Percentiles rank a stretch among this genome's conserved stretches.
These are phyloP conservation scores for Leptogaster cylindrica DNA, from an alignment of 2,888 invertebrate genomes.

Conservation along the genomic window DNA sequence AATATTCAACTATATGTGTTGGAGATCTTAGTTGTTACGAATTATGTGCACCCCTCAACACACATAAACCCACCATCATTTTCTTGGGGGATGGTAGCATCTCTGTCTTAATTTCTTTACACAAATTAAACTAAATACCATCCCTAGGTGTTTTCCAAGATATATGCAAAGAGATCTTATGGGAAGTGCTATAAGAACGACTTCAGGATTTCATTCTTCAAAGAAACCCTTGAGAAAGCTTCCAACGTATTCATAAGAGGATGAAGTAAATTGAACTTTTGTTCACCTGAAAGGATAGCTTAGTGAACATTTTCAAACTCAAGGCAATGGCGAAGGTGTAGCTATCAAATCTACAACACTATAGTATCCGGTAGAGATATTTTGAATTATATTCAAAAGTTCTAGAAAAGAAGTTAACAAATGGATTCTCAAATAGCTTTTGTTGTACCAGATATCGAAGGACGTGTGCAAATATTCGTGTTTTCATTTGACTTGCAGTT, in stretches of 20 bases:
- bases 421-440: too few species aligned
- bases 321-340: not conserved
- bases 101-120: constrained; percentile 39
- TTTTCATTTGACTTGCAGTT: too few species aligned
- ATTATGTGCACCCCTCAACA: constrained; percentile 4
- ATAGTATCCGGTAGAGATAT: too few species aligned
- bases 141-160: constrained; percentile 28
- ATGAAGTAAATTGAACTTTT: constrained; percentile 39
- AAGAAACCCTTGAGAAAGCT: constrained; percentile 16
- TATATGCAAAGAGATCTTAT: not conserved
- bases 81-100: not conserved
- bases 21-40: constrained; percentile 7
- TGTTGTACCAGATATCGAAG: too few species aligned
- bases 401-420: too few species aligned
- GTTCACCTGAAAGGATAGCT: constrained; percentile 37
- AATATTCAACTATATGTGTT: constrained; percentile 1
- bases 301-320: constrained; percentile 16
- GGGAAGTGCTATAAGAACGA: constrained; percentile 14
- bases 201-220: constrained; percentile 18
- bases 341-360: constrained; percentile 14
- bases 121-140: constrained; percentile 40
- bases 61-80: not conserved
- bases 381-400: too few species aligned
- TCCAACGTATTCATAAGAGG: constrained; percentile 34
- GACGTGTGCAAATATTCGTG: too few species aligned